A percentile compares a stretch with the other conserved stretches of the same genome.
phyloP scores from a whole-genome alignment of 2,797 vertebrate species.

The Rhinella marina region DNA sequence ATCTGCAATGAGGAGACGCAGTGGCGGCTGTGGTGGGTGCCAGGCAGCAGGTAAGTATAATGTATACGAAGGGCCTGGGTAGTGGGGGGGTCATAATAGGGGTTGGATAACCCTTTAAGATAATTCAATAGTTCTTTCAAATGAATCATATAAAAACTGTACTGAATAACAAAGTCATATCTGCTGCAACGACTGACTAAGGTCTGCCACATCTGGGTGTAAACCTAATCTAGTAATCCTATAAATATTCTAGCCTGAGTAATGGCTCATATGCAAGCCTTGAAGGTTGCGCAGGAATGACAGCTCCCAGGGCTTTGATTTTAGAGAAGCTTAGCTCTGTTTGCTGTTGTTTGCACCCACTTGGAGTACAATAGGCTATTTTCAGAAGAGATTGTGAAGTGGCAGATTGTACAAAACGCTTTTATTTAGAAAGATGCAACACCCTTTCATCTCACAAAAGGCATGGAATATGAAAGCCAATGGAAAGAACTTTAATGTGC shows the following conservation, averaged over 20 bases:
- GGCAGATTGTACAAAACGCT: slow-evolving; percentile 14
- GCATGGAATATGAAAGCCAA: slow-evolving; percentile 27
- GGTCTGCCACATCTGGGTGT: not conserved
- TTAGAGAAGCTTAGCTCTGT: not conserved
- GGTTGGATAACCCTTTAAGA: too few species aligned
- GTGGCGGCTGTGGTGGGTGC: too few species aligned
- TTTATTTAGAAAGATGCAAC: slow-evolving; percentile 5
- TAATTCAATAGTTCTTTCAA: too few species aligned
- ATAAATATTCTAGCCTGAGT: not conserved
- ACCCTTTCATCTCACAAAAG: slow-evolving; percentile 54
- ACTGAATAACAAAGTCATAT: not conserved
- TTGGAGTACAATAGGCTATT: slow-evolving; percentile 23
- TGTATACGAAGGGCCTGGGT: too few species aligned
- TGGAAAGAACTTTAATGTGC: slow-evolving; percentile 41
- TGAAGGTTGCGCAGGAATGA: not conserved
- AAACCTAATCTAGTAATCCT: not conserved
- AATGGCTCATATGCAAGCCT: not conserved
- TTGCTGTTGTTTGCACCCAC: slow-evolving; percentile 11
- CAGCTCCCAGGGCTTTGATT: not conserved
- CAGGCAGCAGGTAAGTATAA: too few species aligned
- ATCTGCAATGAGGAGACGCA: too few species aligned
- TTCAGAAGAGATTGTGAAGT: slow-evolving; percentile 14
- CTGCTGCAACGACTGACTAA: not conserved
- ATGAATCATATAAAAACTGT: not conserved
- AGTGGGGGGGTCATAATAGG: too few species aligned